Base-by-base conservation (phyloP, 2,888 invertebrate species). In the Orthosia gracilis region DNA sequence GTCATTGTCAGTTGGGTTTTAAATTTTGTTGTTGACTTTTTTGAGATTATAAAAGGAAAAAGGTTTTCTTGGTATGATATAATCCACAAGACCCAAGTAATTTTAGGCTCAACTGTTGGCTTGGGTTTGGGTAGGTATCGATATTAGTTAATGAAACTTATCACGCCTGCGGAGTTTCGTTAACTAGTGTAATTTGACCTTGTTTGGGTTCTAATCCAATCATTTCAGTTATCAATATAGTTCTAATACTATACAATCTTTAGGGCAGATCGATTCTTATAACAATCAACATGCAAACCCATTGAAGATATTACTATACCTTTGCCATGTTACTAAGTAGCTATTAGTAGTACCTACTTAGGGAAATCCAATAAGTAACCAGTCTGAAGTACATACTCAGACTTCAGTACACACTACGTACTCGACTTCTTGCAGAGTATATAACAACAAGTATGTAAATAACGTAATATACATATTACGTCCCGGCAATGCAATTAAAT, bases 371-470 rank as follows among this genome's bases (percentile, higher is more conserved):
- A 57, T 68, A 68, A 76, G 26, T 11, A 23, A 61, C 54, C 21
- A 55, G n/a, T 21, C 21, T 26, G 18, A 57, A 62, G 40, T 23
- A 49, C 21, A 5, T 61, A 17, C 26, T 17, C 40, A 50, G 67
- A 23, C 49, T 61, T 75, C 49, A 50, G 26, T 67, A 54, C 7
- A 52, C 11, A 49, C 47, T 13, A 49, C 40, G 17, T 11, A 26
- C n/a, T 26, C 9, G 15, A 12, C 13, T 49, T 40, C 40, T 40
- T 1, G 17, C 45, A 5, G 15, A 11, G 18, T 58, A 50, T 21
- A 49, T 31, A 49, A 40, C 21, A 73, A 13, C n/a, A n/a, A n/a
- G n/a, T 61, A 47, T 15, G 57, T 64, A 58, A 73, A 73, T 64
- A 45, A 50, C 9, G 0, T 23, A 55, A 55, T 15, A 13, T 17